Conservation (phyloP, 2,888 invertebrate species). For the Ochropleura plecta region DNA sequence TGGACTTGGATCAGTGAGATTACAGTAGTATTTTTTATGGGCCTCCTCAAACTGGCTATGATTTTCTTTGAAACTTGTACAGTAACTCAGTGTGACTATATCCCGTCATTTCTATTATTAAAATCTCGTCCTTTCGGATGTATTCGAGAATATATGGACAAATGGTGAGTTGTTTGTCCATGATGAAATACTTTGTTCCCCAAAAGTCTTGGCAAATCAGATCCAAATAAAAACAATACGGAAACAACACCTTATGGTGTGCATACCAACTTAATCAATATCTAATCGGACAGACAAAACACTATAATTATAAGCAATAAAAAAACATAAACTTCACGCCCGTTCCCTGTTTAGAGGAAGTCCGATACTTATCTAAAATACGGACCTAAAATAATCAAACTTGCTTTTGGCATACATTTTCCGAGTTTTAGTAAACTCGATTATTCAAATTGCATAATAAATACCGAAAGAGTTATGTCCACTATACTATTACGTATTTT, state of each 20-base stretch:
- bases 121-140: no score
- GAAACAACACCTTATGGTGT: neutral
- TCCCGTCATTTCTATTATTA: no score
- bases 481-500: no score
- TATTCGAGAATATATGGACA: no score
- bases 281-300: slow-evolving; percentile 19
- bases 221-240: neutral
- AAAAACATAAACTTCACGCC: slow-evolving; percentile 40
- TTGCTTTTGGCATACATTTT: slow-evolving; percentile 37
- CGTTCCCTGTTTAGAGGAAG: slow-evolving; percentile 43
- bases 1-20: no score
- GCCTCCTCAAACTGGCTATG: no score
- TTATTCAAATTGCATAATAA: slow-evolving; percentile 61
- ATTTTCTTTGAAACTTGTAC: no score
- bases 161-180: neutral
- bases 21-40: no score
- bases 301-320: slow-evolving; percentile 50
- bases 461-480: slow-evolving; percentile 40
- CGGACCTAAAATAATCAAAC: slow-evolving; percentile 26
- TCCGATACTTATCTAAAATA: slow-evolving; percentile 45
- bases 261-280: neutral
- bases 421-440: slow-evolving; percentile 37
- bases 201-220: neutral
- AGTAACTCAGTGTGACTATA: no score
- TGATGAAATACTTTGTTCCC: neutral